A percentile compares a stretch with the other conserved stretches of the same genome.
These are phyloP conservation scores for Lycia hirtaria DNA, from an alignment of 2,888 invertebrate genomes.

Conservation along the genomic window DNA sequence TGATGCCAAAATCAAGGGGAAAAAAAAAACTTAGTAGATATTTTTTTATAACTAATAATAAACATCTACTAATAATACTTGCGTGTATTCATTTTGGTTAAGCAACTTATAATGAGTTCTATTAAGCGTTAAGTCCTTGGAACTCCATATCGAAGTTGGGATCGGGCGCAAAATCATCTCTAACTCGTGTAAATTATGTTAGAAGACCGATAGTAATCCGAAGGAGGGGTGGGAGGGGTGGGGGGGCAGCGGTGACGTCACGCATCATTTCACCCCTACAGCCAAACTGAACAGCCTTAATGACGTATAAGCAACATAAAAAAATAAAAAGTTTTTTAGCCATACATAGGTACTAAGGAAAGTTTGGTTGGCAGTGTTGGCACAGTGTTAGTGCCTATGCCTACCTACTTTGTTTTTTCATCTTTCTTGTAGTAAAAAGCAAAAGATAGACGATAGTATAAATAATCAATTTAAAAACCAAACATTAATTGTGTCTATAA, in stretches of 20 bases:
- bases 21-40: too few species aligned
- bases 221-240: conserved; percentile 50
- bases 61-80: background rate
- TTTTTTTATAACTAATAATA: too few species aligned
- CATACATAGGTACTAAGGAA: background rate
- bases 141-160: conserved; percentile 31
- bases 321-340: too few species aligned
- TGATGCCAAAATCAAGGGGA: too few species aligned
- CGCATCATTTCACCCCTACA: conserved; percentile 41
- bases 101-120: conserved; percentile 29
- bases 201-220: conserved; percentile 69
- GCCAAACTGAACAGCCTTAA: too few species aligned
- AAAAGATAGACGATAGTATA: too few species aligned
- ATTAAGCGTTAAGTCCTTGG: conserved; percentile 34
- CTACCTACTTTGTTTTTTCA: too few species aligned
- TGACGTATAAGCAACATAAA: background rate
- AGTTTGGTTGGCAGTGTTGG: too few species aligned
- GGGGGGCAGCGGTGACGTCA: conserved; percentile 64
- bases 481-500: too few species aligned
- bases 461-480: too few species aligned
- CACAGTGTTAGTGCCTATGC: too few species aligned
- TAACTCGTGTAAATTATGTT: conserved; percentile 64
- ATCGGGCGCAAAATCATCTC: conserved; percentile 61
- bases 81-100: conserved; percentile 20
- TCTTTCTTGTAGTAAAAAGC: too few species aligned